Evolutionary conservation across 2,113 vertebrate species (phyloP), one percentile per base, ranked within the genome.

Genomic region (Trogon melanurus): DNA sequence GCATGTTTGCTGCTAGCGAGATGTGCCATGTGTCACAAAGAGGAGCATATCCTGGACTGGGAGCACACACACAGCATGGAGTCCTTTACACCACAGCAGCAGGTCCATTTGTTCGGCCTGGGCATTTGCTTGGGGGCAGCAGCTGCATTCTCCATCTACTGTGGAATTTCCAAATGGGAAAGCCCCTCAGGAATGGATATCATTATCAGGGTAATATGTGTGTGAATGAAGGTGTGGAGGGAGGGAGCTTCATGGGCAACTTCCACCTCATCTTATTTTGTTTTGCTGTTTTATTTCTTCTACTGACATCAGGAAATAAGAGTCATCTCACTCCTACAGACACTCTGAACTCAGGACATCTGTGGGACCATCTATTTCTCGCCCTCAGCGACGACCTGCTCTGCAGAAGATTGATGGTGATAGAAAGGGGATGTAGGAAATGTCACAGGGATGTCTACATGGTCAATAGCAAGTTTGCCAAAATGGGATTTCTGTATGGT

Each of bases 121-220:
- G 48, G 66, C 9, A 1, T 56, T 84, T 89, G 76, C 92, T 58
- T 61, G 65, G 54, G 67, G 92, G 72, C 58, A 90, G 90, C 79
- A 92, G 85, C 90, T 94, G 88, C 76, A 91, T 94, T 88, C 58
- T 86, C 27, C 61, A 57, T 90, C 65, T 86, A 67, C 65, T 78
- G 73, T 81, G 93, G 85, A 90, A 95, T 92, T 89, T 93, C 92
- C 85, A 94, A 89, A 89, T 81, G 65, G 57, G 41, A 69, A 65
- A 88, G 27, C 27, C 79, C 67, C 53, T 41, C 48, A 78, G 19
- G 76, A 79, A 19, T n/a, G 18, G 69, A 45, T 86, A 71, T 48
- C 64, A 61, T 78, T 91, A 91, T 48, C 18, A 60, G 29, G 23
- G 21, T 74, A 94, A 88, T 36, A 13, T 41, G 20, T 56, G 11